Evolutionary conservation across 2,113 vertebrate genomes (phyloP).

Genomic region (Vireo altiloquus): DNA sequence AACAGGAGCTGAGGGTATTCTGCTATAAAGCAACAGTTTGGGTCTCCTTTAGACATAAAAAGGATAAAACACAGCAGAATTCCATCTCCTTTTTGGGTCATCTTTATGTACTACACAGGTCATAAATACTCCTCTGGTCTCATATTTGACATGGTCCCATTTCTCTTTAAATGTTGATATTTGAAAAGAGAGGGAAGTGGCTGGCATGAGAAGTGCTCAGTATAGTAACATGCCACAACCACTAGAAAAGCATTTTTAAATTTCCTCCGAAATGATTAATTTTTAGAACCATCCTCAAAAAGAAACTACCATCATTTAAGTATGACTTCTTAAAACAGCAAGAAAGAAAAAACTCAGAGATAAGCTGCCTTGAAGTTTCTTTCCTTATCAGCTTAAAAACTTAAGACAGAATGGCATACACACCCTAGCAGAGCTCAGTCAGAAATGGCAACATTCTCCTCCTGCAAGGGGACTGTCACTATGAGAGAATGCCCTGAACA

Average conservation of each 20-base stretch:
- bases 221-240: fast-evolving
- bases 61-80: not conserved
- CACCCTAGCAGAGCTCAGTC: too few relatives aligned
- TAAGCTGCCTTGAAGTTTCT: not conserved
- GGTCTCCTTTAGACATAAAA: not conserved
- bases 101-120: not conserved
- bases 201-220: not conserved
- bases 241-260: not conserved
- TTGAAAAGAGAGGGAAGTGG: not conserved
- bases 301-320: not conserved
- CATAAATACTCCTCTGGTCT: not conserved
- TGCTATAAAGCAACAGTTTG: not conserved
- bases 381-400: not conserved
- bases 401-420: not conserved
- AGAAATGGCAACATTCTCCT: not conserved
- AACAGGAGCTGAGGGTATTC: not conserved
- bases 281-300: not conserved
- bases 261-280: not conserved
- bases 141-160: not conserved
- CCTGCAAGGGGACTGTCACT: not conserved
- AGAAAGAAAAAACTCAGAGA: not conserved
- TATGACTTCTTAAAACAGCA: not conserved
- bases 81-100: not conserved
- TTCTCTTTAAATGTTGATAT: not conserved
- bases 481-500: not conserved